phyloP scores from a whole-genome alignment of 2,888 invertebrate genomes.

The Fabriciana adippe region DNA sequence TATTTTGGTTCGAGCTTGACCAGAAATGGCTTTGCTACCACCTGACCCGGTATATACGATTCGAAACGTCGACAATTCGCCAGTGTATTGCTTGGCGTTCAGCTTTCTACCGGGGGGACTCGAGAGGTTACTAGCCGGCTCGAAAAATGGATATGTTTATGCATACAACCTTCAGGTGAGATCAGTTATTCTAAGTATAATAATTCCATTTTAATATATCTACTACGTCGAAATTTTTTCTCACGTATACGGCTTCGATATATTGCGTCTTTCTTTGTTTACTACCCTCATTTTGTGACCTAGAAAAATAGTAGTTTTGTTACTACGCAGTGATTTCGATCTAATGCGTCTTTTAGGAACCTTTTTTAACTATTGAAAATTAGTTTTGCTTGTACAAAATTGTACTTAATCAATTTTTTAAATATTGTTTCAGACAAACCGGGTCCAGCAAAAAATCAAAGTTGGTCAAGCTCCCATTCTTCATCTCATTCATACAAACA shows the following conservation, averaged over 20 bases:
- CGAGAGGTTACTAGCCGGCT: constrained; percentile 87
- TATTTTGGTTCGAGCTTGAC: constrained; percentile 78
- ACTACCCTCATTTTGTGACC: constrained; percentile 72
- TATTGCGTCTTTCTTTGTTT: constrained; percentile 62
- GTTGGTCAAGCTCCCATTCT: constrained; percentile 85
- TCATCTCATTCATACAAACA: constrained; percentile 82
- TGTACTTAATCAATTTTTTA: background rate
- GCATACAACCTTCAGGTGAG: constrained; percentile 91
- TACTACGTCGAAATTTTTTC: constrained; percentile 46
- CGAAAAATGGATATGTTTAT: constrained; percentile 87
- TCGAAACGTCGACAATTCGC: constrained; percentile 86
- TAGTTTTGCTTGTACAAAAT: no score
- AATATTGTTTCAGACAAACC: constrained; percentile 84
- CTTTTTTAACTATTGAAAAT: no score
- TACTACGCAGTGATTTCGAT: constrained; percentile 24
- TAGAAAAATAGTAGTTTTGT: constrained; percentile 54
- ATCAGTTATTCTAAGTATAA: constrained; percentile 56
- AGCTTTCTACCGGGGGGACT: constrained; percentile 82
- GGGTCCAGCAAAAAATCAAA: constrained; percentile 85
- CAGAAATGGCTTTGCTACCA: constrained; percentile 87
- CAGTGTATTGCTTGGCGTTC: constrained; percentile 88
- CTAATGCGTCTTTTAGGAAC: background rate
- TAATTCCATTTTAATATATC: constrained; percentile 44
- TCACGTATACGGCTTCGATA: constrained; percentile 42
- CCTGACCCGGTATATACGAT: constrained; percentile 90